These are phyloP conservation scores for Bruchidius siliquastri DNA, from an alignment of 2,888 invertebrate genomes.

Conservation along the genomic window DNA sequence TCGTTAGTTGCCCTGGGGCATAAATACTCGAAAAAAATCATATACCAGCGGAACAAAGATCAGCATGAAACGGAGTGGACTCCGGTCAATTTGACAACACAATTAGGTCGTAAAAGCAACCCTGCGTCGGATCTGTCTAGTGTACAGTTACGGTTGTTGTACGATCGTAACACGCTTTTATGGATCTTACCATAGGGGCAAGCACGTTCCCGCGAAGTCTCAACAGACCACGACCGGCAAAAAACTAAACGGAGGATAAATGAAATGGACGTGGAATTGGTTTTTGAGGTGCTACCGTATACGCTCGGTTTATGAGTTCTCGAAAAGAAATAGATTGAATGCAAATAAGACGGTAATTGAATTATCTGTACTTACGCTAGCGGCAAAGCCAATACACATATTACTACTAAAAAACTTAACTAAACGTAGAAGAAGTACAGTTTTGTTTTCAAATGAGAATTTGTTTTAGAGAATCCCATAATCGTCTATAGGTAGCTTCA, in stretches of 20 bases:
- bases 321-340: neutral
- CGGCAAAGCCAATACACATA: no score
- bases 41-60: slow-evolving; percentile 12
- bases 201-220: neutral
- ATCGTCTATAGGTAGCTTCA: no score
- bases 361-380: no score
- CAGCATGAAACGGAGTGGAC: neutral
- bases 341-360: neutral
- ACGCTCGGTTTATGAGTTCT: neutral
- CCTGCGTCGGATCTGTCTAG: slow-evolving; percentile 44
- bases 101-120: slow-evolving; percentile 45
- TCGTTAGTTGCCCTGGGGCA: neutral
- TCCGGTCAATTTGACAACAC: slow-evolving; percentile 43
- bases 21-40: neutral
- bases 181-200: slow-evolving; percentile 29
- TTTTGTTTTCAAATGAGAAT: no score
- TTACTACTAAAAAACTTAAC: no score
- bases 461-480: no score
- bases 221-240: neutral
- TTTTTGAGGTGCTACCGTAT: neutral
- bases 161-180: slow-evolving; percentile 45
- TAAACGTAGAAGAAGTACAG: no score
- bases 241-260: neutral
- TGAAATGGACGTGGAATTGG: neutral
- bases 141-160: slow-evolving; percentile 46